Evolutionary conservation across 2,113 vertebrate species (phyloP).

Genomic region (Chaetura pelagica): DNA sequence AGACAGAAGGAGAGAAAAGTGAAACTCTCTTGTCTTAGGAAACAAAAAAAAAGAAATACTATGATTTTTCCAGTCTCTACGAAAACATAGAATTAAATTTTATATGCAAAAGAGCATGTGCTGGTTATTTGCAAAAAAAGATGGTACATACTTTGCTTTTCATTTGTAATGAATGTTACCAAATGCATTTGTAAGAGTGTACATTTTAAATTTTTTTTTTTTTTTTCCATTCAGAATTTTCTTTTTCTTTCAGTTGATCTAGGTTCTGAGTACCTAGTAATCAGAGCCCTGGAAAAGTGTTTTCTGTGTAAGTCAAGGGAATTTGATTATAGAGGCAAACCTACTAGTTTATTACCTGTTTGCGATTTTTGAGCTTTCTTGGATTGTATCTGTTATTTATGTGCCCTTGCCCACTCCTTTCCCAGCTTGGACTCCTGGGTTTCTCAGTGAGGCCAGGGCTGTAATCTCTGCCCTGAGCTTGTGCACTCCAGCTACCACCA

Average conservation of each 20-base stretch:
- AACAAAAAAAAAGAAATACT: neutral
- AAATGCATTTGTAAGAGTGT: neutral
- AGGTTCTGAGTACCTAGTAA: neutral
- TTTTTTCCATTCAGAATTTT: neutral
- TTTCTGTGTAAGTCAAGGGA: neutral
- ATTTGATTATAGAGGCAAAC: neutral
- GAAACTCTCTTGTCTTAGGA: neutral
- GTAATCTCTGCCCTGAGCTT: neutral
- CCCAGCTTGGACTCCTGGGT: neutral
- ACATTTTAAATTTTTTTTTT: no score
- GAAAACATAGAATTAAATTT: neutral
- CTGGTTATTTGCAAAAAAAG: neutral
- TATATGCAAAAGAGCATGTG: neutral
- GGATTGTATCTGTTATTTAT: neutral
- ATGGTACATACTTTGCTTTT: neutral
- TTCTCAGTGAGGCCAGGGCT: neutral
- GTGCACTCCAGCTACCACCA: rapidly evolving
- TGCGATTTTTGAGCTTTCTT: neutral
- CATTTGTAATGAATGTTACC: neutral
- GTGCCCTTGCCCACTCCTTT: neutral
- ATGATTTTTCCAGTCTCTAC: neutral
- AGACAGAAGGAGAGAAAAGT: neutral
- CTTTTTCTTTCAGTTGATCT: neutral
- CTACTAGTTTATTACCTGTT: neutral
- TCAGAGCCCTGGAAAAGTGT: neutral